Conservation (phyloP, 2,888 invertebrate genomes). For the Polydrusus cervinus region DNA sequence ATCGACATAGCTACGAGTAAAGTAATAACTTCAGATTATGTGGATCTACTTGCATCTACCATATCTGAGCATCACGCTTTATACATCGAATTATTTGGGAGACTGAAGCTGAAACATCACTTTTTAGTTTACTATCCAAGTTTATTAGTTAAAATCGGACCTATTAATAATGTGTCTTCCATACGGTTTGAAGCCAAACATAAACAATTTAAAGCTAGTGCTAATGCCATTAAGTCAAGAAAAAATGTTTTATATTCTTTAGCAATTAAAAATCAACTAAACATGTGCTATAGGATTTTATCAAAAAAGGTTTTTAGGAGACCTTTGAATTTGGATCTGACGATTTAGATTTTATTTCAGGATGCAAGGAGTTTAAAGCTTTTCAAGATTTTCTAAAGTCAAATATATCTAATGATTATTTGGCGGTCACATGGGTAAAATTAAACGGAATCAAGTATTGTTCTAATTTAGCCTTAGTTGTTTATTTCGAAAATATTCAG, state of each 20-base stretch:
- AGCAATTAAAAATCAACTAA: conserved; percentile 45
- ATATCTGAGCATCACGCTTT: conserved; percentile 10
- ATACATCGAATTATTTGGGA: conserved; percentile 18
- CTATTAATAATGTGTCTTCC: conserved; percentile 28
- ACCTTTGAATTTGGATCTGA: conserved; percentile 21
- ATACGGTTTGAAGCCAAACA: conserved; percentile 53
- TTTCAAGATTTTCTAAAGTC: neutral
- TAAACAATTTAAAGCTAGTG: conserved; percentile 43
- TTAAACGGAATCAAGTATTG: conserved; percentile 2
- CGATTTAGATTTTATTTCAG: conserved; percentile 3
- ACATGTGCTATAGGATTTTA: conserved; percentile 44
- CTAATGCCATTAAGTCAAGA: conserved; percentile 32
- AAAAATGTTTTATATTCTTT: conserved; percentile 51
- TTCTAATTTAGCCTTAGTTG: neutral
- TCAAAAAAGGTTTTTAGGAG: conserved; percentile 41
- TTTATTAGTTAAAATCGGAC: conserved; percentile 6
- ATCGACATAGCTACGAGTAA: conserved; percentile 1
- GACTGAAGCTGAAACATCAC: conserved; percentile 10
- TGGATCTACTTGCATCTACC: neutral
- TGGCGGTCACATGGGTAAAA: conserved; percentile 6
- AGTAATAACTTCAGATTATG: conserved; percentile 2
- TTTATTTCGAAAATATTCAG: neutral
- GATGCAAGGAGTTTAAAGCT: neutral
- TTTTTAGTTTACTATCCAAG: conserved; percentile 16
- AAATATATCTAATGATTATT: conserved; percentile 12